Conservation (phyloP, 2,797 vertebrate genomes). For the Rallus crepitans region DNA sequence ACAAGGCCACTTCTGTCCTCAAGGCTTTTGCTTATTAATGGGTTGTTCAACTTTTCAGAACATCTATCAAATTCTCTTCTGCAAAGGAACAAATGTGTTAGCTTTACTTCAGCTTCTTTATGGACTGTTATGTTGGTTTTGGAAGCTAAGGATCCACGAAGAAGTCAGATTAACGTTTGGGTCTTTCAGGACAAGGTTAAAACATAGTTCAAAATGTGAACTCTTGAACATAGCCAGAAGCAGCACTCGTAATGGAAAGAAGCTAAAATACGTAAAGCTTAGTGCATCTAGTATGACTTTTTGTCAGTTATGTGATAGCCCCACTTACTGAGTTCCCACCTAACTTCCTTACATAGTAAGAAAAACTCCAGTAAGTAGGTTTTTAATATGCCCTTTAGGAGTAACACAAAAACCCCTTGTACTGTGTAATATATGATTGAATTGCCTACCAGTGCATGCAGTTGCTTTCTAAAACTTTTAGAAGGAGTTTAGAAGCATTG, state of each 20-base stretch:
- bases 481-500: not conserved
- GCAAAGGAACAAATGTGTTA: not conserved
- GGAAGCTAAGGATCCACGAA: not conserved
- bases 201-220: not conserved
- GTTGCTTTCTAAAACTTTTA: not conserved
- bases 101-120: not conserved
- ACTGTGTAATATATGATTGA: not conserved
- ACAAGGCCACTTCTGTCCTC: not conserved
- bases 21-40: not conserved
- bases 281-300: not conserved
- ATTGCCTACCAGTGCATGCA: not conserved
- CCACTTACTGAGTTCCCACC: not conserved
- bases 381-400: not conserved
- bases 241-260: not conserved
- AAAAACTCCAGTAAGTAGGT: not conserved
- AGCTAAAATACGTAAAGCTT: not conserved
- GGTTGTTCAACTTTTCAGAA: not conserved
- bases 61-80: not conserved
- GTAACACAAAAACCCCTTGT: not conserved
- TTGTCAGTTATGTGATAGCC: not conserved
- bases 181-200: not conserved
- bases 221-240: not conserved
- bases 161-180: not conserved
- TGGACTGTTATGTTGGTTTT: not conserved
- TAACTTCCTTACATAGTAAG: not conserved